Conservation (phyloP, 2,888 invertebrate species). For the Ornithoptera priamus region DNA sequence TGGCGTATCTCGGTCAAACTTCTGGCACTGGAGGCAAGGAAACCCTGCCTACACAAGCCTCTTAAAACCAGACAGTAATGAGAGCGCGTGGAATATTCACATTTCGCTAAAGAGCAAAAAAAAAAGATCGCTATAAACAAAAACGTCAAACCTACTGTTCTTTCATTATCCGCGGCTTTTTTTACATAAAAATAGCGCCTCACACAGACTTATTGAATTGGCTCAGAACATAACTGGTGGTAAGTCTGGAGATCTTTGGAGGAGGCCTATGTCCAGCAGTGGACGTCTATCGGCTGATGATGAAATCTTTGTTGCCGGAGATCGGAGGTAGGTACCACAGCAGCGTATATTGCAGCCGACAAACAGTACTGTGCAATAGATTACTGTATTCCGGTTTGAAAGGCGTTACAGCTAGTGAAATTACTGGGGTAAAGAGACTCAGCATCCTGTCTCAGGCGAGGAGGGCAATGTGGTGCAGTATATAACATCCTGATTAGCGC, state of each 20-base stretch:
- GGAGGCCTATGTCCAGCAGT: too few relatives aligned
- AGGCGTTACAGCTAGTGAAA: too few relatives aligned
- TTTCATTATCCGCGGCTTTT: conserved; percentile 3
- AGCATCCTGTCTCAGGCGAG: too few relatives aligned
- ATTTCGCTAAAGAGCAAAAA: conserved; percentile 26
- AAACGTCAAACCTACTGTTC: conserved; percentile 21
- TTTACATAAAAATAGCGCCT: conserved; percentile 1
- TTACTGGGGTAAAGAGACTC: too few relatives aligned
- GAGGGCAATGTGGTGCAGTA: too few relatives aligned
- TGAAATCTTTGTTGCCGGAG: too few relatives aligned
- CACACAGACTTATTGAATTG: conserved; percentile 2
- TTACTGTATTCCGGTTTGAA: too few relatives aligned
- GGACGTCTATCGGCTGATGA: too few relatives aligned
- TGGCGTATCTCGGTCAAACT: conserved; percentile 29
- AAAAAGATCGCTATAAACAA: conserved; percentile 25
- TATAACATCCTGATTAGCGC: too few relatives aligned
- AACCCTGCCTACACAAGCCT: conserved; percentile 27
- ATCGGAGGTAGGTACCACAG: too few relatives aligned
- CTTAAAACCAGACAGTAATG: conserved; percentile 31
- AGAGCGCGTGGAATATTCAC: conserved; percentile 29
- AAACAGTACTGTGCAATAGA: too few relatives aligned
- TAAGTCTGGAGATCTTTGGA: conserved; percentile 8
- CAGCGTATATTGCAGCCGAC: too few relatives aligned
- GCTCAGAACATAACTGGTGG: background rate
- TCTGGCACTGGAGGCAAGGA: conserved; percentile 26